These are phyloP conservation scores for Drosophila saltans DNA, from an alignment of 1,140 invertebrate species.

Conservation along the genomic window DNA sequence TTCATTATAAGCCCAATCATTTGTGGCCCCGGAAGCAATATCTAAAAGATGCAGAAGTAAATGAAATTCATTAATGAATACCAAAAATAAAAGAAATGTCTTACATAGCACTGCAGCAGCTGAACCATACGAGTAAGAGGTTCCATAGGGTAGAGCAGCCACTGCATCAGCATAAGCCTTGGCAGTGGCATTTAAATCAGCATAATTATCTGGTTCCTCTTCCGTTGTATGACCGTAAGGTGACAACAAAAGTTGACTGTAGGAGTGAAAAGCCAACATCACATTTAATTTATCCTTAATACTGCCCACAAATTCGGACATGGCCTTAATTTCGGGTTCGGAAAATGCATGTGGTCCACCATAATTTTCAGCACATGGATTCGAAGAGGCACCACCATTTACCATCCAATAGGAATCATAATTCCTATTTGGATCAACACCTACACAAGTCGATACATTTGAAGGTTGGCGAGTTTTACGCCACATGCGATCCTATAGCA, in stretches of 20 bases:
- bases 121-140: constrained; percentile 84
- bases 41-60: constrained; percentile 29
- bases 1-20: constrained; percentile 88
- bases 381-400: constrained; percentile 60
- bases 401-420: constrained; percentile 87
- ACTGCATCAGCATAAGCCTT: constrained; percentile 84
- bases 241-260: constrained; percentile 84
- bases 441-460: constrained; percentile 83
- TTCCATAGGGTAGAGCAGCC: constrained; percentile 83
- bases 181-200: constrained; percentile 84
- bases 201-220: constrained; percentile 83
- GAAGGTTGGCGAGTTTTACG: constrained; percentile 84
- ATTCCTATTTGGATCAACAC: constrained; percentile 88
- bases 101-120: constrained; percentile 85
- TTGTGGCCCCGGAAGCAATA: constrained; percentile 85
- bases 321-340: constrained; percentile 88
- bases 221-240: constrained; percentile 84
- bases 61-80: background rate
- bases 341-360: constrained; percentile 89
- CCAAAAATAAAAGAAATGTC: constrained; percentile 34
- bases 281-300: constrained; percentile 84
- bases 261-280: constrained; percentile 85
- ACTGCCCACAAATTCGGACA: constrained; percentile 85
- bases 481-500: constrained; percentile 83
- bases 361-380: constrained; percentile 87